Conservation (phyloP, 1,140 invertebrate genomes). For the Forficula auricularia region DNA sequence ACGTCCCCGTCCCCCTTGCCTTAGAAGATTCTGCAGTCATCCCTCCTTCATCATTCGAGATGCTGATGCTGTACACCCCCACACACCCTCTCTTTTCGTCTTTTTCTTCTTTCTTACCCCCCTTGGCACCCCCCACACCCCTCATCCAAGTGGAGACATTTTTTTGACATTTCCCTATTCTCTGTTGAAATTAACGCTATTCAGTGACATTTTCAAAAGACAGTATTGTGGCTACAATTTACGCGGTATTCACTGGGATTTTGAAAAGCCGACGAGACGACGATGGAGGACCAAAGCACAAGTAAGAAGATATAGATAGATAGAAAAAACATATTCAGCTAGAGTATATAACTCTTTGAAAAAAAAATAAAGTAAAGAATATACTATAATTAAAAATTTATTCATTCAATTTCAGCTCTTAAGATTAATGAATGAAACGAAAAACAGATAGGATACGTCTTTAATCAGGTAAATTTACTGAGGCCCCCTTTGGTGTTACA, state of each 20-base stretch:
- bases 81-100: background rate
- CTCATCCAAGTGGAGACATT: background rate
- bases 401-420: too few species aligned
- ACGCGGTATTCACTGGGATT: conserved; percentile 11
- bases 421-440: too few species aligned
- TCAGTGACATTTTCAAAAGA: conserved; percentile 14
- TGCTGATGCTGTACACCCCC: background rate
- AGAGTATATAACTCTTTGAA: background rate
- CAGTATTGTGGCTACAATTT: conserved; percentile 14
- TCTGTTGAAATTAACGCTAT: conserved; percentile 12
- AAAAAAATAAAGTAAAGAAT: conserved; percentile 4
- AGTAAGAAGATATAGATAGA: conserved; percentile 5
- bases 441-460: too few species aligned
- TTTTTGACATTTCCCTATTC: conserved; percentile 11
- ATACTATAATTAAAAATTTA: too few species aligned
- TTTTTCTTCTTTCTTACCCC: background rate
- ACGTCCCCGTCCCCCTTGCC: conserved; percentile 1
- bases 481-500: too few species aligned
- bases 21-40: background rate
- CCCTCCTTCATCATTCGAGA: background rate
- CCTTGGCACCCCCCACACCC: background rate
- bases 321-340: background rate
- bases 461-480: too few species aligned
- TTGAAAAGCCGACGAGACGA: conserved; percentile 8
- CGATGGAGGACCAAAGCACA: too few species aligned